phyloP scores from a whole-genome alignment of 1,140 invertebrate genomes.

The Drosophila asahinai region DNA sequence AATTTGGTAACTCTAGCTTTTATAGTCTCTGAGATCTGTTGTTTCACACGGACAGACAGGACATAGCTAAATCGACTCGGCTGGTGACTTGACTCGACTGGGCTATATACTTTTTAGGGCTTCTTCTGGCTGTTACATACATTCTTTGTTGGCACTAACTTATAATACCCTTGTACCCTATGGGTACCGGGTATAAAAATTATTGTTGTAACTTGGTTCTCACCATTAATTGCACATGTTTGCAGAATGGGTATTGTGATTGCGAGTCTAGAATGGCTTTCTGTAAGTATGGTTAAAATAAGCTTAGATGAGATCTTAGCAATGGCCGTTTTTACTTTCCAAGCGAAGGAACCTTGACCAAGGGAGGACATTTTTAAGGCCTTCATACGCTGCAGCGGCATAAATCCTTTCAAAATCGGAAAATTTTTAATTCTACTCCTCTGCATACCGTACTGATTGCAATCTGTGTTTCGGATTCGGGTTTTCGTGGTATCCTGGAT shows the following conservation, averaged over 20 bases:
- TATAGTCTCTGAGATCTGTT: too few species aligned
- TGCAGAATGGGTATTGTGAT: too few species aligned
- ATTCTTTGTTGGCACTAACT: too few species aligned
- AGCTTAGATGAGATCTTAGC: background rate
- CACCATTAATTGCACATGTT: background rate
- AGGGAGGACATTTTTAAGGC: background rate
- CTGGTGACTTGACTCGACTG: too few species aligned
- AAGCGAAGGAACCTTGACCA: background rate
- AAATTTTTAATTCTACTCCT: conserved; percentile 21
- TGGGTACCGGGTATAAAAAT: background rate
- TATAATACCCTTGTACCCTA: too few species aligned
- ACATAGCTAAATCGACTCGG: too few species aligned
- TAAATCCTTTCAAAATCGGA: conserved; percentile 19
- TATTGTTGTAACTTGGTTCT: background rate
- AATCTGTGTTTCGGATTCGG: conserved; percentile 11
- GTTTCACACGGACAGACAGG: too few species aligned
- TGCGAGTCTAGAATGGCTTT: background rate
- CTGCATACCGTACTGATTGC: conserved; percentile 31
- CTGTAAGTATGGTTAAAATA: background rate
- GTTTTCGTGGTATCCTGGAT: background rate
- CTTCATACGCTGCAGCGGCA: background rate
- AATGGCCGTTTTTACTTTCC: background rate
- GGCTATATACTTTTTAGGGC: too few species aligned
- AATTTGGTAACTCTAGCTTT: too few species aligned
- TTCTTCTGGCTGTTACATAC: too few species aligned